Conservation (phyloP, 2,888 invertebrate species). For the Tipula lateralis region DNA sequence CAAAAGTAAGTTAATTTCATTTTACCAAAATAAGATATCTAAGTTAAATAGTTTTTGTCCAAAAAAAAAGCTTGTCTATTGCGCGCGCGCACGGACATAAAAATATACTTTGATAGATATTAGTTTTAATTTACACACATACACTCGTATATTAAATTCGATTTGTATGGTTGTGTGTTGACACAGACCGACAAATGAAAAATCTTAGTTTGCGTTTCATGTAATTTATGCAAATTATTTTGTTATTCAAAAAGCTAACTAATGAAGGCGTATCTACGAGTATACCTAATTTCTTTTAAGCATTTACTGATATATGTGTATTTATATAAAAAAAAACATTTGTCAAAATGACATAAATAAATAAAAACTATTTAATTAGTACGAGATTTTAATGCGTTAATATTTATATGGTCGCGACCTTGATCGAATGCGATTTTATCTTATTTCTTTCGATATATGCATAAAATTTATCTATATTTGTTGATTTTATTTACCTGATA, state of each 20-base stretch:
- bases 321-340: background rate
- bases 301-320: background rate
- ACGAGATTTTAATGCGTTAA: background rate
- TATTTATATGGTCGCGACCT: background rate
- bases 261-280: background rate
- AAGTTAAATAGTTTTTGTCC: conserved; percentile 3
- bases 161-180: background rate
- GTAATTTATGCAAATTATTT: background rate
- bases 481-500: background rate
- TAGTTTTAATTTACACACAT: background rate
- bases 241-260: background rate
- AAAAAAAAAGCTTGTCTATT: background rate
- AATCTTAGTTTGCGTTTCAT: background rate
- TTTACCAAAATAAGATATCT: background rate
- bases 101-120: background rate
- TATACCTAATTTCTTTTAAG: background rate
- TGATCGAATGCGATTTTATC: background rate
- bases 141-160: background rate
- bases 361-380: background rate
- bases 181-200: background rate
- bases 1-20: background rate
- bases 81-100: no score
- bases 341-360: background rate
- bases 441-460: background rate
- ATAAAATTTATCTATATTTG: background rate